These are phyloP conservation scores for Manacus vitellinus DNA, from an alignment of 2,113 vertebrate species.

Conservation along the genomic window DNA sequence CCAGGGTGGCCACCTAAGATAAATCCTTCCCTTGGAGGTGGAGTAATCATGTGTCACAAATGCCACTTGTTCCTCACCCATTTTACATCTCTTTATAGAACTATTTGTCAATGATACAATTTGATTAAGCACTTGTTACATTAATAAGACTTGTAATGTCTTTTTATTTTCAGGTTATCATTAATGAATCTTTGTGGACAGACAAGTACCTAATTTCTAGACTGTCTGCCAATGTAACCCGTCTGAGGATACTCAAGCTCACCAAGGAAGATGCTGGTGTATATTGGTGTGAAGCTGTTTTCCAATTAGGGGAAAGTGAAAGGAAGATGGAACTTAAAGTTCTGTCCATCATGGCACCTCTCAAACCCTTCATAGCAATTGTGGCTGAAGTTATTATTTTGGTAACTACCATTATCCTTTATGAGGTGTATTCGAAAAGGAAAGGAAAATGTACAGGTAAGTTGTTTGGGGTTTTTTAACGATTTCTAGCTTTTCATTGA, in stretches of 20 bases:
- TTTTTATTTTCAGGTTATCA: slow-evolving; percentile 51
- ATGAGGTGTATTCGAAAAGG: slow-evolving; percentile 74
- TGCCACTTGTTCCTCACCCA: background rate
- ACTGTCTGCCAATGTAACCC: background rate
- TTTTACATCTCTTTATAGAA: background rate
- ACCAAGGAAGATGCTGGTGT: slow-evolving; percentile 70
- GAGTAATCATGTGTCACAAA: fast-evolving
- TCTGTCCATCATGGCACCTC: slow-evolving; percentile 80
- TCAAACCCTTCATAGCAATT: slow-evolving; percentile 86
- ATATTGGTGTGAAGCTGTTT: slow-evolving; percentile 82
- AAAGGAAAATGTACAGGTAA: slow-evolving; percentile 44
- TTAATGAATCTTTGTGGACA: slow-evolving; percentile 17
- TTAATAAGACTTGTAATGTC: background rate
- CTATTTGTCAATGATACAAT: background rate
- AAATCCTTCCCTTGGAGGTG: background rate
- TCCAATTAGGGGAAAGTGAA: slow-evolving; percentile 63
- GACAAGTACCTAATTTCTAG: slow-evolving; percentile 47
- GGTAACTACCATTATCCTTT: slow-evolving; percentile 79
- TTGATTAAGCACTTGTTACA: background rate
- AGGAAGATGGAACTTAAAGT: slow-evolving; percentile 73
- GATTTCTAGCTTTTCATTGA: background rate
- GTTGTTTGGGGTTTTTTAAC: background rate
- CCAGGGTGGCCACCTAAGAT: background rate
- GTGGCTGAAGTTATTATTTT: slow-evolving; percentile 80
- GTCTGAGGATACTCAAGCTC: slow-evolving; percentile 76